Evolutionary conservation across 2,113 vertebrate genomes (phyloP).

Genomic region (Labeo catla): DNA sequence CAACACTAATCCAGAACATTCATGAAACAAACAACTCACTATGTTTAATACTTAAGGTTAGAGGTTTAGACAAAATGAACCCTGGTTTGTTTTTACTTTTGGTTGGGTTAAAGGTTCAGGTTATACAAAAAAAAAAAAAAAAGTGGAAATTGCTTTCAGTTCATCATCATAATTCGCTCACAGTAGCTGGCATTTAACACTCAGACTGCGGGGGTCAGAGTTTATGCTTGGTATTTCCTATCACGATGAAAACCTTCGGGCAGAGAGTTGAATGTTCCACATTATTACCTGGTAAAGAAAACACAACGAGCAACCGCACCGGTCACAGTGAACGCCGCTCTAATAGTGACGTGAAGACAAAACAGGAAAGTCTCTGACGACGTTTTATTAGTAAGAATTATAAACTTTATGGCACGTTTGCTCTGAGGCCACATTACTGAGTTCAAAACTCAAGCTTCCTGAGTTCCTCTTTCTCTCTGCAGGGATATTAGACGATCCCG

Average conservation of each 20-base stretch:
- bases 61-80: neutral
- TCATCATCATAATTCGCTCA: conserved; percentile 39
- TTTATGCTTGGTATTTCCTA: conserved; percentile 60
- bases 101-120: neutral
- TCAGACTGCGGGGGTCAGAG: conserved; percentile 39
- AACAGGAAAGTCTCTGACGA: conserved; percentile 69
- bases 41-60: neutral
- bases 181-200: conserved; percentile 31
- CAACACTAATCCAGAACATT: neutral
- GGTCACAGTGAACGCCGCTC: conserved; percentile 60
- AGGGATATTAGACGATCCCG: conserved; percentile 25
- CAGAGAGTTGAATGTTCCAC: conserved; percentile 45
- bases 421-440: conserved; percentile 60
- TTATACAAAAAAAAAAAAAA: neutral
- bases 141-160: conserved; percentile 27
- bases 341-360: conserved; percentile 63
- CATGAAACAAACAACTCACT: neutral
- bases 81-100: neutral
- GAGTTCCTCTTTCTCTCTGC: conserved; percentile 20
- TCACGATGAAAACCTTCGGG: conserved; percentile 55
- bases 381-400: conserved; percentile 71
- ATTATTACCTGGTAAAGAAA: conserved; percentile 67
- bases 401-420: conserved; percentile 53
- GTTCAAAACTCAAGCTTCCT: conserved; percentile 45
- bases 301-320: conserved; percentile 67